Percentiles rank a stretch among this genome's conserved stretches.
Conservation (phyloP, 2,888 invertebrate species). For the Acronicta aceris region DNA sequence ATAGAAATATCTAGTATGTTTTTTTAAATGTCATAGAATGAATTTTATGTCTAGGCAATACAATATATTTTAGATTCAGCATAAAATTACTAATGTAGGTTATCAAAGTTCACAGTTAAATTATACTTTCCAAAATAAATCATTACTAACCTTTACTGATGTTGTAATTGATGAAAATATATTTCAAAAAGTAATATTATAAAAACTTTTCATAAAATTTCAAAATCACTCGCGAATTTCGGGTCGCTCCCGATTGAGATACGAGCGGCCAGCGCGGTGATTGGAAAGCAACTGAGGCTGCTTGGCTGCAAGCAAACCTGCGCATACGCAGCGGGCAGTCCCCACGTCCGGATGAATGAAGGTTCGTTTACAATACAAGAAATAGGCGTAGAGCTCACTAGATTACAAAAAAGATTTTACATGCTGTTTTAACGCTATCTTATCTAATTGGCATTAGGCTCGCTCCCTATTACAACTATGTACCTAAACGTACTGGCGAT, state of each 20-base stretch:
- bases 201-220: constrained; percentile 21
- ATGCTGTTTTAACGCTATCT: constrained; percentile 8
- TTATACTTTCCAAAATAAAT: constrained; percentile 36
- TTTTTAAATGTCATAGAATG: constrained; percentile 6
- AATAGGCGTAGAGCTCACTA: constrained; percentile 25
- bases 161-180: constrained; percentile 16
- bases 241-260: constrained; percentile 19
- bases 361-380: constrained; percentile 30
- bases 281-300: constrained; percentile 56
- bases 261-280: constrained; percentile 51
- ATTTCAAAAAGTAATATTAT: constrained; percentile 3
- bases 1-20: neutral
- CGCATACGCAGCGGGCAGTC: constrained; percentile 47
- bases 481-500: too few relatives aligned
- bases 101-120: constrained; percentile 27
- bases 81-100: constrained; percentile 31
- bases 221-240: constrained; percentile 49
- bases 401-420: constrained; percentile 8
- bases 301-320: constrained; percentile 33
- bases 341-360: constrained; percentile 54
- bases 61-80: constrained; percentile 15
- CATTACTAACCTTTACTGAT: constrained; percentile 43
- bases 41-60: constrained; percentile 2
- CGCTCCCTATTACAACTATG: too few relatives aligned
- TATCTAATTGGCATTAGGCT: too few relatives aligned